phyloP scores from a whole-genome alignment of 2,888 invertebrate species.

The Leptinotarsa peninsularis region DNA sequence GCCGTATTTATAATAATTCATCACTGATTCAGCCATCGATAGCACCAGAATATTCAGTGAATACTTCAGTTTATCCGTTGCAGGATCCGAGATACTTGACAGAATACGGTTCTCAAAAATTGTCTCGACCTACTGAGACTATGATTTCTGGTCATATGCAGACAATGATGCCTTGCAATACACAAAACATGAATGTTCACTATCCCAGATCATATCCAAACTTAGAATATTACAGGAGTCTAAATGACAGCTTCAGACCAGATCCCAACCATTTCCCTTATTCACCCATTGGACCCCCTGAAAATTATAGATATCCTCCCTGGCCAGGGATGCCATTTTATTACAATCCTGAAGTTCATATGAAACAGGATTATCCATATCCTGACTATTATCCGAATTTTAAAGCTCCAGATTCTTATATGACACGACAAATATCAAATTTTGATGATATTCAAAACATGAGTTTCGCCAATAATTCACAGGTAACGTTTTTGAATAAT shows the following conservation, averaged over 20 bases:
- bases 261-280: not conserved
- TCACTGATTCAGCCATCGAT: not conserved
- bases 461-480: slow-evolving; percentile 7
- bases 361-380: not conserved
- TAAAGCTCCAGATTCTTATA: not conserved
- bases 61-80: not conserved
- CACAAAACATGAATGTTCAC: not conserved
- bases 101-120: not conserved
- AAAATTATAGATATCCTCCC: slow-evolving; percentile 1
- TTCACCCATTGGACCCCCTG: not conserved
- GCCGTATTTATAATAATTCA: not conserved
- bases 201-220: not conserved
- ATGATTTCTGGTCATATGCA: not conserved
- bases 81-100: slow-evolving; percentile 4
- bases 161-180: not conserved
- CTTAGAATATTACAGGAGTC: not conserved
- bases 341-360: not conserved
- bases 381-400: not conserved
- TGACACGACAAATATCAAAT: not conserved
- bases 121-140: slow-evolving; percentile 7
- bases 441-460: slow-evolving; percentile 6
- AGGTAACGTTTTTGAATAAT: not conserved
- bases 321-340: not conserved
- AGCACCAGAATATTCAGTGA: slow-evolving; percentile 1
- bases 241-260: not conserved